These are phyloP conservation scores for Ictalurus punctatus DNA, from an alignment of 2,113 vertebrate genomes.

Conservation along the genomic window DNA sequence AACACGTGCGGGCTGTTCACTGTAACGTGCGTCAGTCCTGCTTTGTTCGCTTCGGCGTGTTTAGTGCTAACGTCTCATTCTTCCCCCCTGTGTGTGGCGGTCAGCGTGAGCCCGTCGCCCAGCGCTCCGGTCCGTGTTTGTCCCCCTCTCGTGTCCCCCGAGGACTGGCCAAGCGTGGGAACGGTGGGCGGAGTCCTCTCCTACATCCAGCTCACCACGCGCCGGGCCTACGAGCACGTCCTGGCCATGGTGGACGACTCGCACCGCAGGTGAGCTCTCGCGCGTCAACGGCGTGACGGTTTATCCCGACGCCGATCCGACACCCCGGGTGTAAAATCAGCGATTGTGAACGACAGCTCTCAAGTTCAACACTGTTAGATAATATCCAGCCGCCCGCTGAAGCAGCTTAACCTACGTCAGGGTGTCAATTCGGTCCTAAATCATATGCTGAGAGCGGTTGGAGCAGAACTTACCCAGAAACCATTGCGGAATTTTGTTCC, in stretches of 20 bases:
- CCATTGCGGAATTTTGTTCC: not conserved
- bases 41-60: not conserved
- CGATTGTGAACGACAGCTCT: not conserved
- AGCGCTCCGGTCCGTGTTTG: constrained; percentile 77
- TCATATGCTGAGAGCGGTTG: not conserved
- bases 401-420: not conserved
- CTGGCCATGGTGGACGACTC: constrained; percentile 91
- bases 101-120: constrained; percentile 82
- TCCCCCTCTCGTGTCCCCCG: constrained; percentile 83
- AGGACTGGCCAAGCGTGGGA: constrained; percentile 86
- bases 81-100: constrained; percentile 54
- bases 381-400: not conserved
- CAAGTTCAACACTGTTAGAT: not conserved
- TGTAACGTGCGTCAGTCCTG: not conserved
- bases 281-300: no score
- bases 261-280: constrained; percentile 79
- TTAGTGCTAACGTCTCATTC: not conserved
- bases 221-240: constrained; percentile 95
- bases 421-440: not conserved
- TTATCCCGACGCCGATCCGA: not conserved
- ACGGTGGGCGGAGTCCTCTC: constrained; percentile 89
- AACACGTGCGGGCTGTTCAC: not conserved
- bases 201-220: constrained; percentile 92
- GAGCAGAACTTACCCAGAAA: not conserved
- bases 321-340: not conserved